A percentile compares a stretch with the other conserved stretches of the same genome.
Evolutionary conservation across 2,888 invertebrate genomes (phyloP).

Genomic region (Brachyptera putata): DNA sequence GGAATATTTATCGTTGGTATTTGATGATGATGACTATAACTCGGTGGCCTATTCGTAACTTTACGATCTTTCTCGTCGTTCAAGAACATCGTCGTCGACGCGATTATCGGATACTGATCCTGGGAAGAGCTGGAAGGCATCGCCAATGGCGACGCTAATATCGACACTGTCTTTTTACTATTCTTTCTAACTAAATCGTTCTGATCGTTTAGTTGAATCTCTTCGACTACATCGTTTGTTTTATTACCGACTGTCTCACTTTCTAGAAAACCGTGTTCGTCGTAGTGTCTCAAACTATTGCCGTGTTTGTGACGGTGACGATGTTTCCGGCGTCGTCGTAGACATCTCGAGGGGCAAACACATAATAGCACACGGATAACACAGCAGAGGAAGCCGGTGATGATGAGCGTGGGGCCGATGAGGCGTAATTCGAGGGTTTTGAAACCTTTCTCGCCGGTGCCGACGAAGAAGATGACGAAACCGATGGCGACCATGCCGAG

Average conservation of each 20-base stretch:
- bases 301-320: slow-evolving; percentile 27
- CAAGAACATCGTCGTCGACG: slow-evolving; percentile 48
- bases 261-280: slow-evolving; percentile 36
- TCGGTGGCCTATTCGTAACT: not conserved
- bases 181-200: slow-evolving; percentile 29
- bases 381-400: slow-evolving; percentile 76
- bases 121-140: slow-evolving; percentile 10
- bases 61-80: slow-evolving; percentile 42
- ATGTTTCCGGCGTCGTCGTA: slow-evolving; percentile 45
- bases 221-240: slow-evolving; percentile 23
- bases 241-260: slow-evolving; percentile 32
- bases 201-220: slow-evolving; percentile 23
- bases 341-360: slow-evolving; percentile 75
- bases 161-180: slow-evolving; percentile 14
- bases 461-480: slow-evolving; percentile 83
- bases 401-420: slow-evolving; percentile 78
- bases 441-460: slow-evolving; percentile 84
- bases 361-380: slow-evolving; percentile 78
- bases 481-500: slow-evolving; percentile 79
- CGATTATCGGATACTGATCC: slow-evolving; percentile 38
- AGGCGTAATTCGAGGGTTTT: slow-evolving; percentile 79
- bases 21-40: slow-evolving; percentile 35
- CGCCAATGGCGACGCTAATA: slow-evolving; percentile 29
- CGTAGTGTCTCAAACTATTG: slow-evolving; percentile 47
- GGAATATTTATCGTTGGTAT: slow-evolving; percentile 29